Evolutionary conservation across 2,797 vertebrate genomes (phyloP).

Genomic region (Artibeus jamaicensis): DNA sequence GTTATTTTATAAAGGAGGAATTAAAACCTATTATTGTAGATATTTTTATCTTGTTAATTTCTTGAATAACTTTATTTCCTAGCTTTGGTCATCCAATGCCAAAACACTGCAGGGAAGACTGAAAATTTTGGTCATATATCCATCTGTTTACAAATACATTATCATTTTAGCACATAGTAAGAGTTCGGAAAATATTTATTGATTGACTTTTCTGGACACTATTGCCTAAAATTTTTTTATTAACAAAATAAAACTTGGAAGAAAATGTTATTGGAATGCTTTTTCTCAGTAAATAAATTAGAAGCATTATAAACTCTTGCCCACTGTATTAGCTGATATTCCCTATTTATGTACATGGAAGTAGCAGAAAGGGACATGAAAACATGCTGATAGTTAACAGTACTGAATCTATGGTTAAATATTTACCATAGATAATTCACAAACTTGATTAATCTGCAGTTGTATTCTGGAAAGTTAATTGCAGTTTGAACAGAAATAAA

Average conservation of each 20-base stretch:
- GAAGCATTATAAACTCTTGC: background rate
- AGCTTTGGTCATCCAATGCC: background rate
- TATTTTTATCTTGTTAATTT: conserved; percentile 34
- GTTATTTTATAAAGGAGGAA: background rate
- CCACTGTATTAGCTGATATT: background rate
- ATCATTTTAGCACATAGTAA: background rate
- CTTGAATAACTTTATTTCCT: background rate
- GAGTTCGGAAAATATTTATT: conserved; percentile 7
- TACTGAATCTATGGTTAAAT: background rate
- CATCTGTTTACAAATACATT: background rate
- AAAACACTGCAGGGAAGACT: background rate
- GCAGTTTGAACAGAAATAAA: background rate
- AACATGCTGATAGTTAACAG: background rate
- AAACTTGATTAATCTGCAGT: background rate
- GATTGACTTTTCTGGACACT: background rate
- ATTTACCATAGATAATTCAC: background rate
- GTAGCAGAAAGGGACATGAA: background rate
- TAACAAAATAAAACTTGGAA: background rate
- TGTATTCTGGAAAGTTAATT: background rate
- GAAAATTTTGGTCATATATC: background rate
- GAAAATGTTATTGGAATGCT: background rate
- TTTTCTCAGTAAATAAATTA: conserved; percentile 15
- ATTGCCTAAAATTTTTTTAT: conserved; percentile 11
- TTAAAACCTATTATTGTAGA: background rate
- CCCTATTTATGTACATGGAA: background rate